A percentile compares a stretch with the other conserved stretches of the same genome.
Evolutionary conservation across 1,140 invertebrate genomes (phyloP).

Genomic region (Pemphigus obesinymphae): DNA sequence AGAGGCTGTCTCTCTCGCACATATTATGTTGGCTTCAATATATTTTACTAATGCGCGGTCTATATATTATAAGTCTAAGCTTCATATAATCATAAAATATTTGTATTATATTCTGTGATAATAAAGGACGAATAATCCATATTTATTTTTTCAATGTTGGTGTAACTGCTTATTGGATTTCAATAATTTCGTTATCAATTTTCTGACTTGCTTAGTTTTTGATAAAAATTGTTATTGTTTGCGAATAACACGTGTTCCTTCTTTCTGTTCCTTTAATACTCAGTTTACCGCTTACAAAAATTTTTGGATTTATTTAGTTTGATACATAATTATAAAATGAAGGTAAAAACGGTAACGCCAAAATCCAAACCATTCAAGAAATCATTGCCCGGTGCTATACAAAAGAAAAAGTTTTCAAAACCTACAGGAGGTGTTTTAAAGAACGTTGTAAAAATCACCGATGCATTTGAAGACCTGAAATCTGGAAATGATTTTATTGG

Average conservation of each 20-base stretch:
- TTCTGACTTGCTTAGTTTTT: too few relatives aligned
- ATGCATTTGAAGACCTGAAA: conserved; percentile 10
- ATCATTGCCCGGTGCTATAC: neutral
- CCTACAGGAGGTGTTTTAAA: conserved; percentile 5
- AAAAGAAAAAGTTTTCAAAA: conserved; percentile 24
- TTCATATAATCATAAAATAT: too few relatives aligned
- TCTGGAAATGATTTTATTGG: neutral
- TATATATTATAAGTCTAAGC: too few relatives aligned
- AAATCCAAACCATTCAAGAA: neutral
- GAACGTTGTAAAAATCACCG: conserved; percentile 15
- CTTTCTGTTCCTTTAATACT: neutral
- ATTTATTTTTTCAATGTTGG: too few relatives aligned
- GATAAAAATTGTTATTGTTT: neutral
- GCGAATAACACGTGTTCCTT: neutral
- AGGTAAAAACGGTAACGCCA: neutral
- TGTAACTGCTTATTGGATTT: too few relatives aligned
- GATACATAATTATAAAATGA: neutral
- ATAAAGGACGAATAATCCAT: too few relatives aligned
- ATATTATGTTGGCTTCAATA: too few relatives aligned
- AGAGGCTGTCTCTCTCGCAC: too few relatives aligned
- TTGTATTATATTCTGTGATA: too few relatives aligned
- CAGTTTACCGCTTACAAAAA: neutral
- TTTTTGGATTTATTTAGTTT: neutral
- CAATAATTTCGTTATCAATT: too few relatives aligned
- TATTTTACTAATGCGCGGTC: too few relatives aligned